Percentiles rank a stretch among this genome's conserved stretches.
Conservation (phyloP, 1,140 invertebrate genomes). For the Polyergus mexicanus region DNA sequence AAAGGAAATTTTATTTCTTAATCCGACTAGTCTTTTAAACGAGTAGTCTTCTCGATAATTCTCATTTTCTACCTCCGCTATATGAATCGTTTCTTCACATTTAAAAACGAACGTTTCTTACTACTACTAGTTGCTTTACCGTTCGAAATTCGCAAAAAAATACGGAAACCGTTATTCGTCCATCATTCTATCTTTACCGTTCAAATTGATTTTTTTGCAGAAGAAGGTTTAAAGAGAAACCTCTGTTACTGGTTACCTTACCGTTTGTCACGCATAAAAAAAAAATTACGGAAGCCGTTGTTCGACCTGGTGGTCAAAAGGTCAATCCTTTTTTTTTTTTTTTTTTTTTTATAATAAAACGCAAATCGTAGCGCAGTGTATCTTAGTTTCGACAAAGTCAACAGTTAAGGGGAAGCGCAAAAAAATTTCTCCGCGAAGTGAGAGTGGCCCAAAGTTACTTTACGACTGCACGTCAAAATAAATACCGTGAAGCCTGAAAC, state of each 20-base stretch:
- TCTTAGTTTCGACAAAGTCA: constrained; percentile 21
- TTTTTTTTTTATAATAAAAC: constrained; percentile 37
- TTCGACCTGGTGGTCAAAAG: constrained; percentile 73
- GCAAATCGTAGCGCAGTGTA: constrained; percentile 49
- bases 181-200: not conserved
- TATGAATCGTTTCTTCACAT: not conserved
- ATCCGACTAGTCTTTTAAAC: not conserved
- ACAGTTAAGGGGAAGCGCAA: not conserved
- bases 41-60: not conserved
- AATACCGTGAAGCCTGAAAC: constrained; percentile 9
- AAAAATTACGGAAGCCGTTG: constrained; percentile 71
- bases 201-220: not conserved
- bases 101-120: not conserved
- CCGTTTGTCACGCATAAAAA: constrained; percentile 38
- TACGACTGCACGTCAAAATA: constrained; percentile 36
- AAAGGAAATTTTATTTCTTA: not conserved
- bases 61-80: not conserved
- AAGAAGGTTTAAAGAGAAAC: constrained; percentile 19
- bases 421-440: constrained; percentile 49
- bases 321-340: constrained; percentile 73
- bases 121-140: not conserved
- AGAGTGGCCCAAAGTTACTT: constrained; percentile 54
- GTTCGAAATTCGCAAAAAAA: constrained; percentile 17
- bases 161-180: constrained; percentile 65
- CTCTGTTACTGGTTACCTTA: not conserved